Evolutionary conservation across 2,888 invertebrate genomes (phyloP), one percentile per base, ranked within the genome.

Genomic region (Apocheima hispidaria): DNA sequence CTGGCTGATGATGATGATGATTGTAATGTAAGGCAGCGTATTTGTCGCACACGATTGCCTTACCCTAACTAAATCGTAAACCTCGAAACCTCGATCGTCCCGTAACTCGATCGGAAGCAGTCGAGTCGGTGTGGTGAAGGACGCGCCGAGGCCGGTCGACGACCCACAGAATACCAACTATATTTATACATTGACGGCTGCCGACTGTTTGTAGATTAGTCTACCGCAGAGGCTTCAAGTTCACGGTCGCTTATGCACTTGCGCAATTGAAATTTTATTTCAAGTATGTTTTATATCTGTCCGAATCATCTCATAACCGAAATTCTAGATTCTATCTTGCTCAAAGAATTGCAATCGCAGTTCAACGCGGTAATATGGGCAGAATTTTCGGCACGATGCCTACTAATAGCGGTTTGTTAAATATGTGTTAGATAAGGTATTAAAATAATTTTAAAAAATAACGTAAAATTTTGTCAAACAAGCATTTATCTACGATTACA

Each of bases 121-220:
- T 50, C 58, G 59, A 58, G 66, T 60, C 73, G 69, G 73, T 71
- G 75, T 67, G 70, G 85, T 84, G 92, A 92, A 92, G 92, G 92
- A 84, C 92, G 90, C 74, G 68, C 79, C 75, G 84, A 92, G 92
- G 92, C 84, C 92, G 92, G 91, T 87, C 90, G 79, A 68, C 82
- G 92, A 90, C 90, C 89, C 40, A 18, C 36, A 21, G 20, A 9
- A 30, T 9, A 49, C n/a, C 79, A 72, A 86, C 91, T 91, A 91
- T 91, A 91, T 92, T 90, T 88, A 89, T 90, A 88, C 78, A 67
- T 65, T 73, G 71, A 70, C 72, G 72, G 73, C 71, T 70, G 67
- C 74, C 77, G 73, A 75, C 79, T 75, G 77, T 78, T 77, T 62
- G 52, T 43, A 78, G 66, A 61, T 72, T 54, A 62, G 65, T 63